Evolutionary conservation across 2,888 invertebrate genomes (phyloP), one percentile per base, ranked within the genome.

Genomic region (Emmelina monodactyla): DNA sequence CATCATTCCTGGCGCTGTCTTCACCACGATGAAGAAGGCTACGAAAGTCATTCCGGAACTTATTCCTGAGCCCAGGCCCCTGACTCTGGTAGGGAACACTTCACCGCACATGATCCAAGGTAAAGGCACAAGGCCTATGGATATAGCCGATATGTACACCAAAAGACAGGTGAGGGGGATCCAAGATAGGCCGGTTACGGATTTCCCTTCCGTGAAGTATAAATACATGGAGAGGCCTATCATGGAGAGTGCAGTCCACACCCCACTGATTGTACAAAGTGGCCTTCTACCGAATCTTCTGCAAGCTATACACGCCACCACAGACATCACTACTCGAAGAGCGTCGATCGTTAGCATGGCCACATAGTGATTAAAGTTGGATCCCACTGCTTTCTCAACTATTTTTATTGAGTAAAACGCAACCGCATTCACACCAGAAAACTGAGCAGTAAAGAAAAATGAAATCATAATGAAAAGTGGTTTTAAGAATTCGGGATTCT

Each of bases 91-190:
- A 1, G 88, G 83, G 50, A 88, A 89, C 0, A 90, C 71, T 62
- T 91, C 90, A 0, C 88, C 88, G 44, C 87, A 85, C 83, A 90
- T 85, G 16, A 88, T 84, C 85, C 89, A 90, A 0, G 89, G 89
- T 33, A 90, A 52, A 0, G 88, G 87, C 9, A 86, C 80, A 12
- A 86, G 53, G 0, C 89, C 88, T 34, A 85, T 69, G 1, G 83
- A 80, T 32, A 85, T 76, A 33, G 84, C 83, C 29, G 82, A 72
- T 9, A 85, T 85, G 48, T 87, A 87, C 1, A 69, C 51, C 56
- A 86, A 54, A 33, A 85, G 52, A 55, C 82, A 71, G 43, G 80
- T 53, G 45, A 85, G 49, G 1, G 84, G 75, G 3, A 82, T 39
- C 81, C 82, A 83, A 1, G 81, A 66, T 56, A 71, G 62, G 34